These are phyloP conservation scores for Polia nebulosa DNA, from an alignment of 2,888 invertebrate species.

Conservation along the genomic window DNA sequence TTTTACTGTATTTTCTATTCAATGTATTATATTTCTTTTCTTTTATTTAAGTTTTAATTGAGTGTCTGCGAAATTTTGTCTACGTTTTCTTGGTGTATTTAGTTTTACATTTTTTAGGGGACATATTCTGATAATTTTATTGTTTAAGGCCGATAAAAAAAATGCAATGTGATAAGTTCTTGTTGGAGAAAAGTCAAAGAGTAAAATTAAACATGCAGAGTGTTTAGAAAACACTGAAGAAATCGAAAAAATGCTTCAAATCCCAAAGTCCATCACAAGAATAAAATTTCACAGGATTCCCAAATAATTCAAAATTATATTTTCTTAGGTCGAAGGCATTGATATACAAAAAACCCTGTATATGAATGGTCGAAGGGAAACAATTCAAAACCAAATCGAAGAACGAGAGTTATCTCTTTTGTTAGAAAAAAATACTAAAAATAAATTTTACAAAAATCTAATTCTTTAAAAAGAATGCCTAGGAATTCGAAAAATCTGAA, in stretches of 20 bases:
- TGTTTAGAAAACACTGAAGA: no score
- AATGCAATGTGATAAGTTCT: no score
- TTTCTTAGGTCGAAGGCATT: no score
- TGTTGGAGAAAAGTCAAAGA: no score
- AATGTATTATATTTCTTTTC: constrained; percentile 53
- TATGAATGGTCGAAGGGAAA: no score
- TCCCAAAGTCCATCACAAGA: no score
- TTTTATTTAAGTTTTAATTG: constrained; percentile 51
- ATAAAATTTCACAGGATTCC: not conserved
- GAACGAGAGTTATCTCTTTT: no score
- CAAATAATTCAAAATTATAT: not conserved
- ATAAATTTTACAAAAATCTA: not conserved
- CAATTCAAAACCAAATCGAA: no score
- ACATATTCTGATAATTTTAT: constrained; percentile 24
- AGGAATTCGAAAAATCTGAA: not conserved
- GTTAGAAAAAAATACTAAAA: not conserved
- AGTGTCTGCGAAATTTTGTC: constrained; percentile 78
- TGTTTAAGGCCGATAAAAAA: not conserved
- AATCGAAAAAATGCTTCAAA: no score
- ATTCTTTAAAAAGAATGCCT: not conserved
- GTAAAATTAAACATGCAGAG: no score
- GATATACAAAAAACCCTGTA: no score
- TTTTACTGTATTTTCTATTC: constrained; percentile 39
- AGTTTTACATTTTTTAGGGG: not conserved
- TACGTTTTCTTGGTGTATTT: not conserved